Percentiles rank a stretch among this genome's conserved stretches.
These are phyloP conservation scores for Cephalotes varians DNA, from an alignment of 2,888 invertebrate species.

Conservation along the genomic window DNA sequence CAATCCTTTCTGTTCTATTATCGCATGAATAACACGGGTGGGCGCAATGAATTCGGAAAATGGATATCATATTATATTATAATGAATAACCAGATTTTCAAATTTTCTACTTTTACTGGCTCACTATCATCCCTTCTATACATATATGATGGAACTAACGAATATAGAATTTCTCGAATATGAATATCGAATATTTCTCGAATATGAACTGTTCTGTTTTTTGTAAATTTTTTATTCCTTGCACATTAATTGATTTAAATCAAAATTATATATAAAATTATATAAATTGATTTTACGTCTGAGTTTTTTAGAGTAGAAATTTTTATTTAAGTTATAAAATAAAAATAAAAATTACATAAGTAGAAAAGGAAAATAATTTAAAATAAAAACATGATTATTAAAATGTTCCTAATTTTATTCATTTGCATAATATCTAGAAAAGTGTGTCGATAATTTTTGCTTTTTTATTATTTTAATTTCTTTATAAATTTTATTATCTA, in stretches of 20 bases:
- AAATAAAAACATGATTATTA: neutral
- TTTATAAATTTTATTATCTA: conserved; percentile 17
- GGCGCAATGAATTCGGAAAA: conserved; percentile 34
- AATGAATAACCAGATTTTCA: conserved; percentile 25
- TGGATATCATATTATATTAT: conserved; percentile 23
- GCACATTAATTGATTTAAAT: neutral
- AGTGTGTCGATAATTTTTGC: neutral
- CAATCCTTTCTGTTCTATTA: conserved; percentile 63
- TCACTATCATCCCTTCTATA: neutral
- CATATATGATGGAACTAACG: neutral
- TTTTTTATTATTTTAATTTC: neutral
- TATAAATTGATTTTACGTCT: neutral
- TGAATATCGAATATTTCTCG: conserved; percentile 5
- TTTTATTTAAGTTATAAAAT: neutral
- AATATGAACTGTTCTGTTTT: neutral
- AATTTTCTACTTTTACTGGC: neutral
- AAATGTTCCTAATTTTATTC: neutral
- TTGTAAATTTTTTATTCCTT: neutral
- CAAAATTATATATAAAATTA: neutral
- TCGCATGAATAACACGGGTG: conserved; percentile 44
- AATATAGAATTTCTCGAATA: neutral
- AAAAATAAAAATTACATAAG: neutral
- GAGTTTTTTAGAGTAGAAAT: neutral
- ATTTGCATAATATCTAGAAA: neutral
- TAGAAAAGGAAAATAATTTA: neutral